These are phyloP conservation scores for Lateolabrax maculatus DNA, from an alignment of 2,797 vertebrate species.

Conservation along the genomic window DNA sequence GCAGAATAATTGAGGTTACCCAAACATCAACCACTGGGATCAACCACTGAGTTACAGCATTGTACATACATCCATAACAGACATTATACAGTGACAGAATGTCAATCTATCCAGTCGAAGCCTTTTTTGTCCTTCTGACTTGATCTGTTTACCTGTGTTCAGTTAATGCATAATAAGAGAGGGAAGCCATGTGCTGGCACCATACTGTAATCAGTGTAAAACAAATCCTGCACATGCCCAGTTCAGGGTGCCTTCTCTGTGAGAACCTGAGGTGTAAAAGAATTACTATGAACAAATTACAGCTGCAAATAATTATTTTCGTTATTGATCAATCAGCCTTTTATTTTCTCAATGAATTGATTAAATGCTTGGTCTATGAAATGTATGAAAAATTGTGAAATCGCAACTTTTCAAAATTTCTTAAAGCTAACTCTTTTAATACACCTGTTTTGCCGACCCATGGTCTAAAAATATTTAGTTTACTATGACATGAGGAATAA, in stretches of 20 bases:
- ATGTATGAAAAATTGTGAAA: slow-evolving; percentile 2
- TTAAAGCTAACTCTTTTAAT: slow-evolving; percentile 28
- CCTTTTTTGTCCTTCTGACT: slow-evolving; percentile 27
- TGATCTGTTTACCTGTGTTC: slow-evolving; percentile 41
- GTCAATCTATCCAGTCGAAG: slow-evolving; percentile 5
- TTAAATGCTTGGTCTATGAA: slow-evolving; percentile 1
- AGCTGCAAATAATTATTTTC: neutral
- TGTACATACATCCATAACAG: slow-evolving; percentile 8
- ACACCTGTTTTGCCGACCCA: neutral
- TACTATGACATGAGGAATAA: neutral
- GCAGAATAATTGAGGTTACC: slow-evolving; percentile 15
- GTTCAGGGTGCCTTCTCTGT: slow-evolving; percentile 45
- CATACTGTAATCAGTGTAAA: slow-evolving; percentile 2
- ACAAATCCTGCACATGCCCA: slow-evolving; percentile 47
- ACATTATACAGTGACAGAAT: slow-evolving; percentile 22
- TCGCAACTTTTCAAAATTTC: neutral
- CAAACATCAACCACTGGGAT: slow-evolving; percentile 8
- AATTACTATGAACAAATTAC: slow-evolving; percentile 1
- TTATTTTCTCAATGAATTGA: neutral
- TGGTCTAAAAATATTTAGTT: slow-evolving; percentile 11
- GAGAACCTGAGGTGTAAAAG: slow-evolving; percentile 49
- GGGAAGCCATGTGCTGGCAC: slow-evolving; percentile 19
- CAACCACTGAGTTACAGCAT: slow-evolving; percentile 21
- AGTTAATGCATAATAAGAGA: slow-evolving; percentile 48
- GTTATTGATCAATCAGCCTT: neutral